Conservation (phyloP, 2,888 invertebrate genomes). For the Peribatodes rhomboidaria region DNA sequence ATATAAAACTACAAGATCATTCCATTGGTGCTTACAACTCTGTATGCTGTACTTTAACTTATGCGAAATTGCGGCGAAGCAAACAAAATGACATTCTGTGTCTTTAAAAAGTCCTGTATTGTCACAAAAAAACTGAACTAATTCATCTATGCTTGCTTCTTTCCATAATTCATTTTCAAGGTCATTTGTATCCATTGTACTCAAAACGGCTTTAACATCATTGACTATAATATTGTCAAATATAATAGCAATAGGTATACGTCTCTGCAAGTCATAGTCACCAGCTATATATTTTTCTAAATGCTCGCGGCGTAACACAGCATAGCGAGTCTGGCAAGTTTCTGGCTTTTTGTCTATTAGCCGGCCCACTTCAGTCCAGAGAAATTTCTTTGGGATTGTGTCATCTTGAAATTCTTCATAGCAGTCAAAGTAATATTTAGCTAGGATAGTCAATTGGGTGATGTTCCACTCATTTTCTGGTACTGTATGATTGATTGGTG, state of each 20-base stretch:
- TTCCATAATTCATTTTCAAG: constrained; percentile 55
- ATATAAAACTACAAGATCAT: constrained; percentile 66
- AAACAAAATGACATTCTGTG: constrained; percentile 70
- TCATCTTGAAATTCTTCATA: constrained; percentile 75
- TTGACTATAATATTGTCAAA: constrained; percentile 74
- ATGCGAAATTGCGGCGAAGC: constrained; percentile 66
- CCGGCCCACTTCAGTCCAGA: constrained; percentile 79
- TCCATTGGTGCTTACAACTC: constrained; percentile 70
- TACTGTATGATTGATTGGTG: constrained; percentile 22
- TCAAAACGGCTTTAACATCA: constrained; percentile 61
- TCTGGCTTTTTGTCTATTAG: constrained; percentile 70
- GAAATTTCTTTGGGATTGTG: constrained; percentile 74
- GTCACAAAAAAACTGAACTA: constrained; percentile 73
- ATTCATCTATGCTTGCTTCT: constrained; percentile 61
- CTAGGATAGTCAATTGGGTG: constrained; percentile 70
- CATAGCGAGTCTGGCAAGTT: constrained; percentile 65
- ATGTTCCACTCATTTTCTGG: constrained; percentile 62
- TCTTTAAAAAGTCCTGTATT: constrained; percentile 77
- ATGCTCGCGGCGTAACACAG: constrained; percentile 64
- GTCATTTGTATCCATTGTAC: constrained; percentile 43
- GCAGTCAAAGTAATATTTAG: constrained; percentile 77
- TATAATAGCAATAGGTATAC: constrained; percentile 69
- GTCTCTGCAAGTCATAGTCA: constrained; percentile 59
- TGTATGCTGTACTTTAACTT: constrained; percentile 59
- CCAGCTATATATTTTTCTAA: constrained; percentile 62